Base-by-base conservation (phyloP, 2,113 vertebrate genomes). In the Scartelaos histophorus region DNA sequence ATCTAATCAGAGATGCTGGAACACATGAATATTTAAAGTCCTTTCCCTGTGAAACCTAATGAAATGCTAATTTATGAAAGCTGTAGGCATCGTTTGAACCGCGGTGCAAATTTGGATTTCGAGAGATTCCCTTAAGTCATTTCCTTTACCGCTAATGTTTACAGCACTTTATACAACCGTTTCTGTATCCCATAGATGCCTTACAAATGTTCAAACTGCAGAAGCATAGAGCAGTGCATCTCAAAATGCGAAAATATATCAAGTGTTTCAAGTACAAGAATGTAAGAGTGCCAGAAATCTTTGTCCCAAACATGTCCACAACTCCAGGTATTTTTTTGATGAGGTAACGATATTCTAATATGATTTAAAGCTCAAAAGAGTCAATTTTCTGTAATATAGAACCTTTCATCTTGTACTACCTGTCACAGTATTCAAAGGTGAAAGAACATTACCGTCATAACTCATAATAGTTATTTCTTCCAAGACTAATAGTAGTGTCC, bases 51-150 rank as follows among this genome's bases (percentile, higher is more conserved):
- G 60, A 62, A 62, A 19, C 60, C 6, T 35, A 62, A 35, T 38
- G 29, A 62, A 62, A 62, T 62, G 29, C 29, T 35, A 38, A 35
- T 62, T 62, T 62, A 62, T 62, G 60, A 62, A 35, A 38, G 60
- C 29, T 38, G 17, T 38, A 38, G 60, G 60, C 60, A 62, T 35
- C 60, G 15, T 62, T 62, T 62, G 29, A 29, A 62, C 60, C 29
- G 7, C 25, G 60, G 60, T 19, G 60, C 29, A 38, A 62, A 34
- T 62, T 29, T 62, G 60, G 60, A 62, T 62, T 62, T 62, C 29
- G 15, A 62, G 60, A 62, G 60, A 62, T 61, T 61, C 22, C 58
- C 58, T 15, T 34, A 61, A 61, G 60, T 62, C 60, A 35, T 62
- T 62, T 7, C 60, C 6, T 35, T 38, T 35, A 62, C 29, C 3